These are phyloP conservation scores for Chorisops tibialis DNA, from an alignment of 2,888 invertebrate species.

Conservation along the genomic window DNA sequence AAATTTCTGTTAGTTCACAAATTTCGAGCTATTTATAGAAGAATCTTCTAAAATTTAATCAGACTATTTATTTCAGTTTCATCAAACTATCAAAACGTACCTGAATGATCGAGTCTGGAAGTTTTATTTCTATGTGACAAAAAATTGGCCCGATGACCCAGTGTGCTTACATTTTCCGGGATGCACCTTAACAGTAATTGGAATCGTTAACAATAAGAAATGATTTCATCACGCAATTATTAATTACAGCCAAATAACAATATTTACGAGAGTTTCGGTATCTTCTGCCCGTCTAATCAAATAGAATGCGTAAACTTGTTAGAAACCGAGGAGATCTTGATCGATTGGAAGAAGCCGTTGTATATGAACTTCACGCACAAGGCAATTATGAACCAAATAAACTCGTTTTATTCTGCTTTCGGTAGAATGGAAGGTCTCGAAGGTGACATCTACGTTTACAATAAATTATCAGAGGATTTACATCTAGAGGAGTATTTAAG, in stretches of 20 bases:
- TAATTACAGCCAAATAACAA: conserved; percentile 68
- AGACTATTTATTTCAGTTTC: conserved; percentile 65
- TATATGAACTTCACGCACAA: conserved; percentile 85
- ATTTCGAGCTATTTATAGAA: not conserved
- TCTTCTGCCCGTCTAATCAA: conserved; percentile 77
- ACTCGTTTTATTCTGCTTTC: conserved; percentile 63
- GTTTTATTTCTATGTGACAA: conserved; percentile 85
- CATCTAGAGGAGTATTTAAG: conserved; percentile 56
- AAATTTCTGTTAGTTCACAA: no score
- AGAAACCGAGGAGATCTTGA: conserved; percentile 71
- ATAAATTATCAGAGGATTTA: conserved; percentile 60
- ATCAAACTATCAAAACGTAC: conserved; percentile 86
- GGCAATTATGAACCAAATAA: conserved; percentile 73
- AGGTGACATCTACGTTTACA: conserved; percentile 76
- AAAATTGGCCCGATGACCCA: conserved; percentile 81
- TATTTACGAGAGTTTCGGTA: conserved; percentile 79
- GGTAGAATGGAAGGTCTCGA: conserved; percentile 70
- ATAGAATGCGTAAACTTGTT: conserved; percentile 69
- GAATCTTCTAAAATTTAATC: conserved; percentile 18
- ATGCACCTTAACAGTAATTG: conserved; percentile 74
- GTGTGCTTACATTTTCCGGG: conserved; percentile 85
- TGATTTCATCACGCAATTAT: not conserved
- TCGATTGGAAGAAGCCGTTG: conserved; percentile 76
- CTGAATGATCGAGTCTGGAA: conserved; percentile 85
- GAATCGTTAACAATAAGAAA: not conserved